These are phyloP conservation scores for Limosa lapponica DNA, from an alignment of 2,797 vertebrate species.

Conservation along the genomic window DNA sequence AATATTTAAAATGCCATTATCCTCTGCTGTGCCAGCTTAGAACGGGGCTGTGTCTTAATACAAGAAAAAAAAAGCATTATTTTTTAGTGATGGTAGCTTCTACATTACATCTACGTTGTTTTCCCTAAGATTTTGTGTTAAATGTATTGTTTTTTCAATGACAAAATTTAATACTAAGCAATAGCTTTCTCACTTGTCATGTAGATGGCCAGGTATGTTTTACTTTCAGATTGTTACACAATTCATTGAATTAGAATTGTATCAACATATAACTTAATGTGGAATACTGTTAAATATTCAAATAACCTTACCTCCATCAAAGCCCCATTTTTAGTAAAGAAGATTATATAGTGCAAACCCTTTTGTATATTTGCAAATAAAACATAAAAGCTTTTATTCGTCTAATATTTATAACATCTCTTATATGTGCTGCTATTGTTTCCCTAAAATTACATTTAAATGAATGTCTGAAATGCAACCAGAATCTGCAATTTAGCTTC, in stretches of 20 bases:
- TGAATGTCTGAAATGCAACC: conserved; percentile 10
- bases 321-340: not conserved
- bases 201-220: not conserved
- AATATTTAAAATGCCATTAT: not conserved
- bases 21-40: not conserved
- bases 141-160: not conserved
- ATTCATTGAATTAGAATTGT: not conserved
- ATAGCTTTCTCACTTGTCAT: not conserved
- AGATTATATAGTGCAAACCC: not conserved
- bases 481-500: conserved; percentile 35
- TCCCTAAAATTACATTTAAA: not conserved
- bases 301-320: not conserved
- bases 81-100: not conserved
- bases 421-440: not conserved
- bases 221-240: not conserved
- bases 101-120: not conserved
- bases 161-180: not conserved
- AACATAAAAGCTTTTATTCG: not conserved
- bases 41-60: not conserved
- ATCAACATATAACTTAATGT: not conserved
- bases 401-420: not conserved
- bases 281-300: not conserved
- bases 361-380: not conserved
- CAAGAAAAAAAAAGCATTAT: fast-evolving
- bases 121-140: not conserved